phyloP scores from a whole-genome alignment of 2,113 vertebrate species.

The Synodontis membranacea region DNA sequence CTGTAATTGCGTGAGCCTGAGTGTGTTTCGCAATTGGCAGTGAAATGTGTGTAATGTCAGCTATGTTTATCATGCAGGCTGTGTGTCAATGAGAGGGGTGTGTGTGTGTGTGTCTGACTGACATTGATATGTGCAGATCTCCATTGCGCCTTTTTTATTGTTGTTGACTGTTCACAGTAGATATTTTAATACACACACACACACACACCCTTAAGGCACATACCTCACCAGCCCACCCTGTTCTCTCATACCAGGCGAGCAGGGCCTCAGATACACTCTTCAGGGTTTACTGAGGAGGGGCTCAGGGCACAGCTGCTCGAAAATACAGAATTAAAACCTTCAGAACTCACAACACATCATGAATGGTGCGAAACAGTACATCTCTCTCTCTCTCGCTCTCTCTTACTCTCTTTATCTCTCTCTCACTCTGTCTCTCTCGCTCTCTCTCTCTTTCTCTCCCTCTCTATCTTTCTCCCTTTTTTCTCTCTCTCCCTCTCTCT shows the following conservation, averaged over 20 bases:
- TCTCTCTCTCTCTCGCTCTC: too few species aligned
- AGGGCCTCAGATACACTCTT: conserved; percentile 41
- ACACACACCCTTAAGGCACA: conserved; percentile 21
- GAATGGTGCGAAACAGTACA: too few species aligned
- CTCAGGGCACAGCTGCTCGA: background rate
- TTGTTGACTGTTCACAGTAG: background rate
- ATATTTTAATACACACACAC: background rate
- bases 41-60: conserved; percentile 51
- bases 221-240: conserved; percentile 32
- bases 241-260: conserved; percentile 34
- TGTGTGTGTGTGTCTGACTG: conserved; percentile 26
- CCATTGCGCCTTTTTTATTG: background rate
- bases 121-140: background rate
- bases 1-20: conserved; percentile 39
- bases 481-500: too few species aligned
- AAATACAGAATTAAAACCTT: background rate
- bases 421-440: too few species aligned
- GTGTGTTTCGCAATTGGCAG: conserved; percentile 30
- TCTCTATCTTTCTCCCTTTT: too few species aligned
- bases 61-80: conserved; percentile 47
- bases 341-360: background rate
- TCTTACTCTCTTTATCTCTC: too few species aligned
- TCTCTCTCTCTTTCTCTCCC: too few species aligned
- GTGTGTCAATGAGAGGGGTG: conserved; percentile 22
- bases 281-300: background rate